Evolutionary conservation across 2,888 invertebrate genomes (phyloP), one percentile per base, ranked within the genome.

Genomic region (Syrphus vitripennis): DNA sequence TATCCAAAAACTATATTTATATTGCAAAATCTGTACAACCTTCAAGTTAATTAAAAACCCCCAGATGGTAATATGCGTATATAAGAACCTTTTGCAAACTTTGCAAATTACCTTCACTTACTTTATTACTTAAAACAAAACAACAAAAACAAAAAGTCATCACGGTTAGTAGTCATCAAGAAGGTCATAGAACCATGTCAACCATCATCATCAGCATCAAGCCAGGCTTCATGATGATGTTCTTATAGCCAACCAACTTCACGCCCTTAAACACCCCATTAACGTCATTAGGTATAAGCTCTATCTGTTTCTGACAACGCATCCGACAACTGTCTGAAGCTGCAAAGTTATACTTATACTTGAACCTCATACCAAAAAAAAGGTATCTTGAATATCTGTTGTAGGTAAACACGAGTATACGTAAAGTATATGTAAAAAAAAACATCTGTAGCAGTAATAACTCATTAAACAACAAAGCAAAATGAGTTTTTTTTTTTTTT

Each of bases 401-500:
- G 29, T 65, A 48, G 65, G 65, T 50, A 50, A 34, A 67, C 48
- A 67, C n/a, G n/a, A 45, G 34, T 53, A 6, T 19, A 0, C 9
- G 21, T 16, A n/a, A 4, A 24, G 48, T 14, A 12, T 12, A 6
- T 48, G 1, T 14, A 6, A 26, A 42, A 10, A 50, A 50, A 37
- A 34, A 69, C 37, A 69, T 53, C 59, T 63, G 31, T 67, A 59
- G 45, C 72, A 57, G 79, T 65, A 74, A 83, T 75, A 83, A 79
- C 83, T 83, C 79, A 83, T 83, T 83, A 55, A 82, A 55, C 75
- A 75, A 75, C 79, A 83, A 79, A 79, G 69, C 72, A 24, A 48
- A 78, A 55, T 83, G 74, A 24, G 78, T 48, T 21, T 59, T 59
- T 70, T 26, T n/a, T 55, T 53, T 61, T 61, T 42, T 45, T 48